Conservation (phyloP, 2,113 vertebrate genomes). For the Tricholaema leucomelas region DNA sequence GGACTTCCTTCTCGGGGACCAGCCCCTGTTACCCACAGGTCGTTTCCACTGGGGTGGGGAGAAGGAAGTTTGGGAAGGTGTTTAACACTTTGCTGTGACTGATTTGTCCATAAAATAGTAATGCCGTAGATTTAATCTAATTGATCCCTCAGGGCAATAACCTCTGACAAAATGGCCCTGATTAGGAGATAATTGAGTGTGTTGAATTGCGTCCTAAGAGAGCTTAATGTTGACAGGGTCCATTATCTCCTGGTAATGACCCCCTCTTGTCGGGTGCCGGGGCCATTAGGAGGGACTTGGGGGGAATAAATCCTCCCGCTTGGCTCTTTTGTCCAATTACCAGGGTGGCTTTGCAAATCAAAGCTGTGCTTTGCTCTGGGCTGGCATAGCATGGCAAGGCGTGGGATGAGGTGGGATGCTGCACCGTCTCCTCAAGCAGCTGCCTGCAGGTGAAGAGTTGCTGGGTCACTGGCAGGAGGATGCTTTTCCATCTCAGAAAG, state of each 20-base stretch:
- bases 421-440: background rate
- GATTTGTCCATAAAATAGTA: conserved; percentile 76
- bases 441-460: background rate
- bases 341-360: conserved; percentile 36
- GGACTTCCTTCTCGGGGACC: background rate
- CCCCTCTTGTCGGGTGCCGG: conserved; percentile 73
- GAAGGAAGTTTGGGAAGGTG: background rate
- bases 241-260: conserved; percentile 76
- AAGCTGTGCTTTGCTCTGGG: background rate
- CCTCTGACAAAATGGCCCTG: conserved; percentile 80
- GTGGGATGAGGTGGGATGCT: background rate
- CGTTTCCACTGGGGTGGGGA: background rate
- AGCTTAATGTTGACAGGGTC: conserved; percentile 74
- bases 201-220: conserved; percentile 69
- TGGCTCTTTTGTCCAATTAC: conserved; percentile 60
- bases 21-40: background rate
- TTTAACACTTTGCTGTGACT: conserved; percentile 70
- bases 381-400: no score
- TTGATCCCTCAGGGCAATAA: conserved; percentile 81
- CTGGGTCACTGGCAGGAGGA: background rate
- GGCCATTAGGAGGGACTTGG: conserved; percentile 52
- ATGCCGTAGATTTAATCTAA: conserved; percentile 73
- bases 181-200: conserved; percentile 81
- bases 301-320: conserved; percentile 68
- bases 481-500: rapidly evolving